Evolutionary conservation across 2,888 invertebrate genomes (phyloP).

Genomic region (Shargacucullia verbasci): DNA sequence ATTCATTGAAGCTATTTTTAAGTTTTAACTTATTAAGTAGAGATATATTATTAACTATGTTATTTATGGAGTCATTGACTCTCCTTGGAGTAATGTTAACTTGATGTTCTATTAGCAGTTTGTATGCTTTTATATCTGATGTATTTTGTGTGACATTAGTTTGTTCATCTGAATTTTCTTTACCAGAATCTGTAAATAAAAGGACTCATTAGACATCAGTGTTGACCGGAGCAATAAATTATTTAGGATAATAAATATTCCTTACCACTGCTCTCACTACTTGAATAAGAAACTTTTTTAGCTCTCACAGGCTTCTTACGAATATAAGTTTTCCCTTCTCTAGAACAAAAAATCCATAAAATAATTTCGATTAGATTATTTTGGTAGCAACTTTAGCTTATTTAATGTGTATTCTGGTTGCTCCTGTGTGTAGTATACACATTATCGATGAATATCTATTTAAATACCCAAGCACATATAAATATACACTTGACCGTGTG

Average conservation of each 20-base stretch:
- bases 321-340: conserved; percentile 64
- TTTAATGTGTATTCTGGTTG: too few species aligned
- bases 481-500: too few species aligned
- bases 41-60: conserved; percentile 72
- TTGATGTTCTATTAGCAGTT: conserved; percentile 75
- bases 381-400: too few species aligned
- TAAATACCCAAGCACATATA: too few species aligned
- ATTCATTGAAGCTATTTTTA: conserved; percentile 53
- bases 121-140: conserved; percentile 73
- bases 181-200: conserved; percentile 74
- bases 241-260: background rate
- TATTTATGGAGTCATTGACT: conserved; percentile 76
- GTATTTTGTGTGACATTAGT: conserved; percentile 56
- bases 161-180: conserved; percentile 71
- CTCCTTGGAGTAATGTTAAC: conserved; percentile 51
- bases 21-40: conserved; percentile 64
- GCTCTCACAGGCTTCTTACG: conserved; percentile 59
- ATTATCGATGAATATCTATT: too few species aligned
- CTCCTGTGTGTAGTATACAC: too few species aligned
- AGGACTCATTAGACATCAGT: background rate
- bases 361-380: too few species aligned
- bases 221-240: background rate
- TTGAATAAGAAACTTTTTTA: conserved; percentile 68
- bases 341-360: conserved; percentile 47
- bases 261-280: conserved; percentile 68